Conservation (phyloP, 2,888 invertebrate genomes). For the Nomada fabriciana region DNA sequence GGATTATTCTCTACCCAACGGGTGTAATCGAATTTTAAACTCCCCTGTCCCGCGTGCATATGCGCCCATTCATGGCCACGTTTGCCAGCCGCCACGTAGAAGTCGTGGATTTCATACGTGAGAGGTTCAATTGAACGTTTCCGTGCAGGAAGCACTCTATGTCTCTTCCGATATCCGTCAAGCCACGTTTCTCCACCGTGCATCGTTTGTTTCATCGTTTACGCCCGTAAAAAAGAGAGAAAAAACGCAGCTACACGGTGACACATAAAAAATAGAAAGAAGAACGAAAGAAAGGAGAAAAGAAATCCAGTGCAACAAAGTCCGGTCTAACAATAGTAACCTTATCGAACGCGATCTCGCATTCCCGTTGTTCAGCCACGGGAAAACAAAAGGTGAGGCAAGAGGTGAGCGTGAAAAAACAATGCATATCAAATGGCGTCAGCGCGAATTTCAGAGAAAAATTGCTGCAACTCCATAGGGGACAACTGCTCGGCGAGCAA, state of each 20-base stretch:
- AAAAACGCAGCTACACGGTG: not conserved
- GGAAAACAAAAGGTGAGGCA: constrained; percentile 1
- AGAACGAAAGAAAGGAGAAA: not conserved
- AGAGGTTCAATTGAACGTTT: constrained; percentile 50
- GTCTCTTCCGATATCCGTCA: constrained; percentile 34
- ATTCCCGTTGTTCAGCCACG: constrained; percentile 20
- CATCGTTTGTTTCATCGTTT: not conserved
- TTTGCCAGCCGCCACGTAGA: constrained; percentile 30
- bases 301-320: not conserved
- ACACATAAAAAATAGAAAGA: not conserved
- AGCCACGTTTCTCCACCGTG: not conserved
- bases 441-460: not conserved
- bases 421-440: not conserved
- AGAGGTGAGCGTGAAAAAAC: not conserved
- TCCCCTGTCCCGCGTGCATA: constrained; percentile 68
- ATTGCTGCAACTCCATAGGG: not conserved
- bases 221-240: not conserved
- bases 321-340: not conserved
- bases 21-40: constrained; percentile 79
- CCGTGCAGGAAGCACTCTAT: constrained; percentile 26
- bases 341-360: constrained; percentile 28
- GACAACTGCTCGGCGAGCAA: not conserved
- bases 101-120: constrained; percentile 49
- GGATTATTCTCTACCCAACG: constrained; percentile 72
- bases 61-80: constrained; percentile 46